Conservation (phyloP, 2,113 vertebrate species). For the Epinephelus fuscoguttatus region DNA sequence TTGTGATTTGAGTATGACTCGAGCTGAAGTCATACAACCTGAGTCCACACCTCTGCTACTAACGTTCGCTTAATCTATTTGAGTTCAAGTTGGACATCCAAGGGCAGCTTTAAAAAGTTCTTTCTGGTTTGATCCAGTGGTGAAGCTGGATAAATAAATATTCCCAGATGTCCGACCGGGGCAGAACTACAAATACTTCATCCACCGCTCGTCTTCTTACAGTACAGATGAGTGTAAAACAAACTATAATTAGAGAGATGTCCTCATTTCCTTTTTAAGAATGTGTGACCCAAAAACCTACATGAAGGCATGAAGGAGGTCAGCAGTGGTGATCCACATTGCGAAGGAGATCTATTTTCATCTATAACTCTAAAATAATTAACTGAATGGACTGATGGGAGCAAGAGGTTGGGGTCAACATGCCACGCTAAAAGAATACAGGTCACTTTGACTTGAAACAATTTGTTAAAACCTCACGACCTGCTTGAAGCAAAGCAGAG, state of each 20-base stretch:
- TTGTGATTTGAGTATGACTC: too few species aligned
- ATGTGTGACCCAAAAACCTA: slow-evolving; percentile 52
- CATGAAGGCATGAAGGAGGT: slow-evolving; percentile 27
- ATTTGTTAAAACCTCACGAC: slow-evolving; percentile 12
- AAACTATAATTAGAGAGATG: slow-evolving; percentile 38
- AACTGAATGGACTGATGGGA: background rate
- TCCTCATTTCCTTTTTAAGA: slow-evolving; percentile 58
- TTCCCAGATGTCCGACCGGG: background rate
- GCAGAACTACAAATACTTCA: background rate
- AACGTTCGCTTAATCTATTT: slow-evolving; percentile 5
- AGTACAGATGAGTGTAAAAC: slow-evolving; percentile 13
- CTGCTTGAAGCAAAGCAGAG: slow-evolving; percentile 16
- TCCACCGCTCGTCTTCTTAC: background rate
- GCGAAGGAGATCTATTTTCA: slow-evolving; percentile 40
- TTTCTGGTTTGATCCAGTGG: slow-evolving; percentile 31
- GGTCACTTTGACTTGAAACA: slow-evolving; percentile 26
- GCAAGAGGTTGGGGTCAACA: slow-evolving; percentile 3
- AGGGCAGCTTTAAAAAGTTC: background rate
- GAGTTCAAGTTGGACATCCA: background rate
- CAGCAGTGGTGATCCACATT: slow-evolving; percentile 17
- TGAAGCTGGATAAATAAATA: slow-evolving; percentile 25
- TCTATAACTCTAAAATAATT: slow-evolving; percentile 1
- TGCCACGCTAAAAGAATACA: background rate
- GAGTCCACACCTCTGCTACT: too few species aligned
- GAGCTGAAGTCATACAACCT: too few species aligned